Conservation (phyloP, 2,113 vertebrate species). For the Coptodon bakossiorum region DNA sequence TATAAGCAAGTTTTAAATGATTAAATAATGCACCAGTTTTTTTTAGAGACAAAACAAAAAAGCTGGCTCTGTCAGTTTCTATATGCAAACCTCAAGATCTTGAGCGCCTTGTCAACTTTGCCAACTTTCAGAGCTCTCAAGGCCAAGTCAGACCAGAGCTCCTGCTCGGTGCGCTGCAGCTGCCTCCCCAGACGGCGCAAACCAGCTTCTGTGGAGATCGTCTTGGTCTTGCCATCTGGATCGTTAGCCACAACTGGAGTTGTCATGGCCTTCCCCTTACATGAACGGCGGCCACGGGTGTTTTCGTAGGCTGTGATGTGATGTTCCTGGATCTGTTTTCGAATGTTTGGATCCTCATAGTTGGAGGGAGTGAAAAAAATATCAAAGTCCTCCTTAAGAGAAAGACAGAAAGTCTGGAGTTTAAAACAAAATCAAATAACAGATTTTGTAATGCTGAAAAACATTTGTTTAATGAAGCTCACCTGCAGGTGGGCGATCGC, state of each 20-base stretch:
- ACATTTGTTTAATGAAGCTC: neutral
- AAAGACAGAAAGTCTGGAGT: neutral
- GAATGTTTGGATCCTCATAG: conserved; percentile 72
- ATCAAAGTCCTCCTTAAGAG: conserved; percentile 81
- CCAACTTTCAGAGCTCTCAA: conserved; percentile 77
- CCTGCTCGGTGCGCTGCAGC: conserved; percentile 76
- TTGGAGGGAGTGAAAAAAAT: conserved; percentile 83
- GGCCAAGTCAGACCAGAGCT: conserved; percentile 80
- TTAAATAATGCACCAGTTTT: neutral
- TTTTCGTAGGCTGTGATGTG: conserved; percentile 77
- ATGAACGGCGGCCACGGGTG: conserved; percentile 32
- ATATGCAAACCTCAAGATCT: conserved; percentile 80
- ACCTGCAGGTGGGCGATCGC: conserved; percentile 84
- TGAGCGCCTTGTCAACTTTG: conserved; percentile 77
- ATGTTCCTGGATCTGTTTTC: conserved; percentile 75
- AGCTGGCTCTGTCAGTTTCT: neutral
- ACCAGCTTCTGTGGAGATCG: conserved; percentile 57
- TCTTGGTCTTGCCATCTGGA: conserved; percentile 57
- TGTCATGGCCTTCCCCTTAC: conserved; percentile 3
- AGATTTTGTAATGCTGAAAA: neutral
- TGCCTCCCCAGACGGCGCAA: conserved; percentile 77
- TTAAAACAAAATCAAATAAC: neutral
- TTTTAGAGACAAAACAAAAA: neutral
- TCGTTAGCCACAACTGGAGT: conserved; percentile 27
- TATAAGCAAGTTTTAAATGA: neutral